Evolutionary conservation across 2,888 invertebrate species (phyloP).

Genomic region (Idaea aversata): DNA sequence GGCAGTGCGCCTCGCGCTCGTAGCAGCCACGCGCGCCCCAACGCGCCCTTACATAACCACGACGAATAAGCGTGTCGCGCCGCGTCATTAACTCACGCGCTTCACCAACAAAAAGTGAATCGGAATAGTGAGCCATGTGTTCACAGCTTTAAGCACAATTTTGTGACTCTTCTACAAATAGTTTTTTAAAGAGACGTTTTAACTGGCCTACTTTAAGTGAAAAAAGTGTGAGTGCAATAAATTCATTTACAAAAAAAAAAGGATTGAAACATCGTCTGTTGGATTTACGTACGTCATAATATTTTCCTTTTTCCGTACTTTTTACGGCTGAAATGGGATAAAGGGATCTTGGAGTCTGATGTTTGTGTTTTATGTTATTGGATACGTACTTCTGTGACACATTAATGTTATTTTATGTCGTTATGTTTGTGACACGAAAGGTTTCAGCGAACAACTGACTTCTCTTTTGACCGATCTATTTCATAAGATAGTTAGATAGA

Average conservation of each 20-base stretch:
- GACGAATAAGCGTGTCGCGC: slow-evolving; percentile 23
- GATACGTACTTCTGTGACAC: slow-evolving; percentile 23
- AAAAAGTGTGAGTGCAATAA: slow-evolving; percentile 30
- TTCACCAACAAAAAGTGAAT: slow-evolving; percentile 28
- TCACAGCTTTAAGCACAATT: slow-evolving; percentile 17
- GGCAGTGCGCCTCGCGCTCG: slow-evolving; percentile 70
- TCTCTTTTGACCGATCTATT: slow-evolving; percentile 12
- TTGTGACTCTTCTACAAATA: slow-evolving; percentile 12
- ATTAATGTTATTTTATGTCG: neutral
- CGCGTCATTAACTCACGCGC: slow-evolving; percentile 13
- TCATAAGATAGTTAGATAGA: neutral
- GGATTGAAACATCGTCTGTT: slow-evolving; percentile 63
- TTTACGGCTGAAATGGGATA: slow-evolving; percentile 59
- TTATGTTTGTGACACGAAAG: neutral
- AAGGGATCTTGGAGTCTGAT: slow-evolving; percentile 54
- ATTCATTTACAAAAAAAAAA: slow-evolving; percentile 42
- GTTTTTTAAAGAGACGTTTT: slow-evolving; percentile 7
- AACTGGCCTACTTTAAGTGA: slow-evolving; percentile 3
- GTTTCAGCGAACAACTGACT: neutral
- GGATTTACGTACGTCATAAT: slow-evolving; percentile 63
- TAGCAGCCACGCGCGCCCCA: slow-evolving; percentile 37
- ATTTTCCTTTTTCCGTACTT: slow-evolving; percentile 62
- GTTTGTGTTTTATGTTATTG: slow-evolving; percentile 62
- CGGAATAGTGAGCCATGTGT: slow-evolving; percentile 26
- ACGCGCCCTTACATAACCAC: slow-evolving; percentile 35